Evolutionary conservation across 2,888 invertebrate genomes (phyloP), one percentile per base, ranked within the genome.

Genomic region (Caenorhabditis auriculariae): DNA sequence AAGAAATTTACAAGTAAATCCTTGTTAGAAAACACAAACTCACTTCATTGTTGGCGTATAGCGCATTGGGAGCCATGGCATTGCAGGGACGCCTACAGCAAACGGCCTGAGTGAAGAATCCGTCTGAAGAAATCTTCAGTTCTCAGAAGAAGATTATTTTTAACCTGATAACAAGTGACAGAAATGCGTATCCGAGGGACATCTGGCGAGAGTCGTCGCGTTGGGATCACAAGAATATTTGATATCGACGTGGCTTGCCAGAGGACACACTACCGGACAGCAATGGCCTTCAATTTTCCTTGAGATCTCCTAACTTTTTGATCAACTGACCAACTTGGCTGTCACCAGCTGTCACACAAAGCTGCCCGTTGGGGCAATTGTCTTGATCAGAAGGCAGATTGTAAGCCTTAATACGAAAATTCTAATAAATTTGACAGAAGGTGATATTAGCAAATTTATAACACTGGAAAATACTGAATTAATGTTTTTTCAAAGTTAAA

Each of bases 11-110:
- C n/a, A n/a, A n/a, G n/a, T n/a, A n/a, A n/a, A n/a, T n/a, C n/a
- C n/a, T n/a, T n/a, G n/a, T n/a, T n/a, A n/a, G n/a, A 32, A n/a
- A 32, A n/a, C 9, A n/a, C 9, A 41, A 41, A 41, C 35, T 19
- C 12, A 52, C 52, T 42, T 53, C 61, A 52, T 80, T 75, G 51
- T 79, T 74, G 44, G 79, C 66, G 59, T 80, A 80, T 28, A 80
- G 67, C 0, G 80, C 78, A 50, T 81, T 77, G 6, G 80, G 80
- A 21, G 79, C 78, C 67, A 81, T 68, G 12, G 80, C 67, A 56
- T 81, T 80, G 50, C 80, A 80, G 1, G 80, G 80, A n/a, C 80
- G 64, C 37, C 80, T 74, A 46, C 80, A 80, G 51, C 80, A 80
- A 9, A 76, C 73, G 2, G 77, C 77, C 66, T 76, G 66, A 12